Percentiles rank a stretch among this genome's conserved stretches.
Evolutionary conservation across 1,140 invertebrate genomes (phyloP).

Genomic region (Limonius californicus): DNA sequence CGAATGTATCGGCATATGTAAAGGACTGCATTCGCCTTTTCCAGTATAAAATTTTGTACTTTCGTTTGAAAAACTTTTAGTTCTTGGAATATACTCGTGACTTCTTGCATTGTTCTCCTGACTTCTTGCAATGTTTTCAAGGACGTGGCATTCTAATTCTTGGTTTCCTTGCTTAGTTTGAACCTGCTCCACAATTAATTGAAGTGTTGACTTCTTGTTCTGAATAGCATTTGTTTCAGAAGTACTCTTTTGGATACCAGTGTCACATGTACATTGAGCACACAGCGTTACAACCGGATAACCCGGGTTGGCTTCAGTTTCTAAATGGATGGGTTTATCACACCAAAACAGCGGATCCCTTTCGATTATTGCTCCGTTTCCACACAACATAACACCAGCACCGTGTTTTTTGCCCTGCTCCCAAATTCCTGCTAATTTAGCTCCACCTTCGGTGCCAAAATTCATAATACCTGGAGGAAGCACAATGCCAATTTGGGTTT

Average conservation of each 20-base stretch:
- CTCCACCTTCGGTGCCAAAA: conserved; percentile 51
- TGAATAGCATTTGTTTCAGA: background rate
- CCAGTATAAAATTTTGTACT: too few species aligned
- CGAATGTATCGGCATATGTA: conserved; percentile 31
- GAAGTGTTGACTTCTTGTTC: background rate
- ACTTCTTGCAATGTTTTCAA: background rate
- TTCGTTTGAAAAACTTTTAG: too few species aligned
- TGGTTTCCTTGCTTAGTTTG: too few species aligned
- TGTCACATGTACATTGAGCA: background rate
- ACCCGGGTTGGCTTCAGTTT: background rate
- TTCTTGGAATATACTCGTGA: background rate
- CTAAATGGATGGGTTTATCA: conserved; percentile 42
- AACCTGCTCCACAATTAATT: too few species aligned
- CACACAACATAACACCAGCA: conserved; percentile 51
- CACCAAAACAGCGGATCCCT: conserved; percentile 50
- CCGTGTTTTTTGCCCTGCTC: conserved; percentile 55
- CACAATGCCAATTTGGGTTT: background rate
- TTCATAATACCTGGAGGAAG: conserved; percentile 42
- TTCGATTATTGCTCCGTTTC: conserved; percentile 51
- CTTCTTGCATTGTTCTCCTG: background rate
- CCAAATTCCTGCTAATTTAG: conserved; percentile 54
- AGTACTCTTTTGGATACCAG: too few species aligned
- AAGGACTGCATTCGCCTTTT: conserved; percentile 11
- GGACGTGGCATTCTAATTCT: background rate
- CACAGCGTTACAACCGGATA: background rate